A percentile compares a stretch with the other conserved stretches of the same genome.
phyloP scores from a whole-genome alignment of 2,113 vertebrate species.

The Polyodon spathula region DNA sequence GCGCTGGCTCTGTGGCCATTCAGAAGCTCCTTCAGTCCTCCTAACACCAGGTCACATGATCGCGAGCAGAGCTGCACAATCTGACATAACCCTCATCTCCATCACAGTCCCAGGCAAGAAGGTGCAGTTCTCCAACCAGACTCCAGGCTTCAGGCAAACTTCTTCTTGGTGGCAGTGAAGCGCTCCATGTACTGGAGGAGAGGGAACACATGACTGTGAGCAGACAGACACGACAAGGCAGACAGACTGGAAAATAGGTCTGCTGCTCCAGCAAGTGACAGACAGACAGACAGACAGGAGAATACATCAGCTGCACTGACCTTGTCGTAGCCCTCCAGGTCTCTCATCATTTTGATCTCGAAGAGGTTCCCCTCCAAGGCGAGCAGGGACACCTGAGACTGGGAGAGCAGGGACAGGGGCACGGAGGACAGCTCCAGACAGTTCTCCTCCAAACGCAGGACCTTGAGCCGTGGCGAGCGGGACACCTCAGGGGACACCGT shows the following conservation, averaged over 20 bases:
- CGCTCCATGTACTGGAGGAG: slow-evolving; percentile 88
- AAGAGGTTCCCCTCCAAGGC: slow-evolving; percentile 95
- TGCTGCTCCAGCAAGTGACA: neutral
- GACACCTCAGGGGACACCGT: slow-evolving; percentile 73
- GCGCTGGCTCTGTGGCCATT: too few species aligned
- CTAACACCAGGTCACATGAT: too few species aligned
- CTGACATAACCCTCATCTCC: neutral
- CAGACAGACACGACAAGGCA: neutral
- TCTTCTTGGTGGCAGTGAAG: slow-evolving; percentile 96
- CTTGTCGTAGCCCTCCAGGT: slow-evolving; percentile 90
- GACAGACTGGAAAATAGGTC: neutral
- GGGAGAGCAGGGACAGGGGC: slow-evolving; percentile 73
- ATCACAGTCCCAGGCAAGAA: neutral
- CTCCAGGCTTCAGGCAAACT: slow-evolving; percentile 69
- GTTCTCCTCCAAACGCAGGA: slow-evolving; percentile 92
- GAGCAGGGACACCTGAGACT: slow-evolving; percentile 86
- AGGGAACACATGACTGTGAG: slow-evolving; percentile 4
- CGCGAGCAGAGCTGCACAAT: too few species aligned
- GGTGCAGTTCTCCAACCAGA: neutral
- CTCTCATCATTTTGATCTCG: slow-evolving; percentile 82
- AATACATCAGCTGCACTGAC: slow-evolving; percentile 40
- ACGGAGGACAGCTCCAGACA: slow-evolving; percentile 87
- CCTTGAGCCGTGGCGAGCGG: slow-evolving; percentile 81
- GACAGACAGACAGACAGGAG: neutral
- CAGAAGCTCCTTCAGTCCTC: too few species aligned